Conservation (phyloP, 2,113 vertebrate species). For the Rhinolophus sinicus region DNA sequence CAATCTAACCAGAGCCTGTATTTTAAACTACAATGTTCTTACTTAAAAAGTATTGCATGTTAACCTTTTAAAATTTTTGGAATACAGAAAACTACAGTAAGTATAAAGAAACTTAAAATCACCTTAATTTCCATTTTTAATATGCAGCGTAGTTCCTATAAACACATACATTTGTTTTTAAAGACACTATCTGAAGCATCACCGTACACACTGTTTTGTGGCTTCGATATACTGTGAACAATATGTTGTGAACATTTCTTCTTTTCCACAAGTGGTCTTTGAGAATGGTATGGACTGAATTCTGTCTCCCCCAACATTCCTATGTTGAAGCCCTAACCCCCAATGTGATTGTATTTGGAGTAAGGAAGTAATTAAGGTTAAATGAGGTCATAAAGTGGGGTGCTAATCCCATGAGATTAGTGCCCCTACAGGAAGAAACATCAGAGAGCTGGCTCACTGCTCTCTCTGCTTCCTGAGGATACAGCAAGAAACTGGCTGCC, state of each 20-base stretch:
- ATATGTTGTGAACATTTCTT: background rate
- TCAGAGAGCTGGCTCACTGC: background rate
- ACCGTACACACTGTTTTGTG: background rate
- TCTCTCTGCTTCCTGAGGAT: background rate
- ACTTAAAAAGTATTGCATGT: background rate
- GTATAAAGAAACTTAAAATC: background rate
- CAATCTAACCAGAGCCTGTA: background rate
- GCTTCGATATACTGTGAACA: background rate
- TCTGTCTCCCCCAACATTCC: background rate
- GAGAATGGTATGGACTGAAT: background rate
- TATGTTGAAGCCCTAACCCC: background rate
- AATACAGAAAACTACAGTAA: background rate
- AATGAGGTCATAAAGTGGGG: background rate
- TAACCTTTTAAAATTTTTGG: background rate
- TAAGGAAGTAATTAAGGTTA: background rate
- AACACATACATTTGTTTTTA: background rate
- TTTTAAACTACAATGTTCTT: background rate
- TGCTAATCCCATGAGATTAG: background rate
- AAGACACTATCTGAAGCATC: background rate
- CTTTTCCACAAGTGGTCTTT: background rate
- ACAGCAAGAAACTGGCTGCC: background rate
- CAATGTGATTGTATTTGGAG: background rate
- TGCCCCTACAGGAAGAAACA: background rate
- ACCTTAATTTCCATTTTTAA: conserved; percentile 4
- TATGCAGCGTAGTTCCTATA: background rate